Evolutionary conservation across 2,113 vertebrate species (phyloP).

Genomic region (Ceyx cyanopectus): DNA sequence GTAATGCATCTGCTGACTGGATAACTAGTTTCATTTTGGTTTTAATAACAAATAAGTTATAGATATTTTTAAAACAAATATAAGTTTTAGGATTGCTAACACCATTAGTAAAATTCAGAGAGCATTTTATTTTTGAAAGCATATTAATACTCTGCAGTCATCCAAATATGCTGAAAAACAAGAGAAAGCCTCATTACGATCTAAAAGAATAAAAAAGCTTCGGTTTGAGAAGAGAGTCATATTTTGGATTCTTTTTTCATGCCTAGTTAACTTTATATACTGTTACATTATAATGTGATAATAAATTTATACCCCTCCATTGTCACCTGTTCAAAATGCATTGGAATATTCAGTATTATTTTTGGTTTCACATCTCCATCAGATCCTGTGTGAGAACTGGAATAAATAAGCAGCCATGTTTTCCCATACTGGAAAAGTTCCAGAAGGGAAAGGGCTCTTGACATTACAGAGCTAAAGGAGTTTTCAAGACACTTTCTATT

Average conservation of each 20-base stretch:
- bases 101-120: background rate
- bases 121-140: background rate
- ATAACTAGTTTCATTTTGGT: background rate
- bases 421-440: slow-evolving; percentile 44
- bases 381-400: background rate
- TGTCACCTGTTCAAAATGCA: slow-evolving; percentile 16
- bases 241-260: slow-evolving; percentile 27
- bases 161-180: background rate
- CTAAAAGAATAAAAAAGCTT: background rate
- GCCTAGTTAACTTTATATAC: slow-evolving; percentile 6
- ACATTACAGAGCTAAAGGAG: slow-evolving; percentile 67
- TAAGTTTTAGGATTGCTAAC: background rate
- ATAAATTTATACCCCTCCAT: background rate
- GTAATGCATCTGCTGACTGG: background rate
- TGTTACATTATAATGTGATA: background rate
- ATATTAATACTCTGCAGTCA: background rate
- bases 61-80: background rate
- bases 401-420: slow-evolving; percentile 4
- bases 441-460: slow-evolving; percentile 64
- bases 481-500: slow-evolving; percentile 78
- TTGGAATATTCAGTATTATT: background rate
- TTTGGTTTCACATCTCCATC: slow-evolving; percentile 3
- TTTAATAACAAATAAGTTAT: background rate
- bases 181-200: background rate
- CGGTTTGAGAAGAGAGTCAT: background rate